These are phyloP conservation scores for Brachirus orientalis DNA, from an alignment of 2,113 vertebrate species.

Conservation along the genomic window DNA sequence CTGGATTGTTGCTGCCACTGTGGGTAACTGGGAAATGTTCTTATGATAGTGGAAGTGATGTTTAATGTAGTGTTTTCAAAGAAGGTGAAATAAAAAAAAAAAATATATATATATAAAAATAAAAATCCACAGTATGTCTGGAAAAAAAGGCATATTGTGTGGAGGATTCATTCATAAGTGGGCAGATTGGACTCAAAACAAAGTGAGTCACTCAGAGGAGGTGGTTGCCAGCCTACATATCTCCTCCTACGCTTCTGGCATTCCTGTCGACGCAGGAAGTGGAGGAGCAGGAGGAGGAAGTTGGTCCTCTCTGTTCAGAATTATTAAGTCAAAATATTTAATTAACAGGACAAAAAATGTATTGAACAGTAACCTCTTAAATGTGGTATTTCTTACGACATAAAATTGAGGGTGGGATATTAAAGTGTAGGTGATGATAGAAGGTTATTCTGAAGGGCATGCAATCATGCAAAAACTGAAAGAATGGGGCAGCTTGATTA, in stretches of 20 bases:
- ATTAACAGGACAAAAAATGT: background rate
- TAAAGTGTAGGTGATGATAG: background rate
- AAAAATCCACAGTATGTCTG: background rate
- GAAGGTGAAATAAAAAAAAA: background rate
- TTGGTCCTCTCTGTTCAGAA: background rate
- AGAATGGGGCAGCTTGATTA: no score
- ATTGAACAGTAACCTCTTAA: background rate
- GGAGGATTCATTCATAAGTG: conserved; percentile 33
- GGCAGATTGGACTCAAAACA: conserved; percentile 25
- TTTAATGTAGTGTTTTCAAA: background rate
- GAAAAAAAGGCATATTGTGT: background rate
- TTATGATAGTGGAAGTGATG: conserved; percentile 6
- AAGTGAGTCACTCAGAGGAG: conserved; percentile 48
- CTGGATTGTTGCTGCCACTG: conserved; percentile 35
- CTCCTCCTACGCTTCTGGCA: conserved; percentile 23
- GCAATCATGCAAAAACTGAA: no score
- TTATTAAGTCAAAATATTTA: background rate
- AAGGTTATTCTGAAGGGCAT: no score
- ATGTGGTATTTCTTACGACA: background rate
- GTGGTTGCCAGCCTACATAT: conserved; percentile 22
- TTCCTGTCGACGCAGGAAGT: conserved; percentile 12
- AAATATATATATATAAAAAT: background rate
- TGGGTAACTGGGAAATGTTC: conserved; percentile 7
- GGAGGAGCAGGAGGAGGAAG: conserved; percentile 1
- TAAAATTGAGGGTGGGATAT: background rate